These are phyloP conservation scores for Drosophila tripunctata DNA, from an alignment of 2,888 invertebrate species.

Conservation along the genomic window DNA sequence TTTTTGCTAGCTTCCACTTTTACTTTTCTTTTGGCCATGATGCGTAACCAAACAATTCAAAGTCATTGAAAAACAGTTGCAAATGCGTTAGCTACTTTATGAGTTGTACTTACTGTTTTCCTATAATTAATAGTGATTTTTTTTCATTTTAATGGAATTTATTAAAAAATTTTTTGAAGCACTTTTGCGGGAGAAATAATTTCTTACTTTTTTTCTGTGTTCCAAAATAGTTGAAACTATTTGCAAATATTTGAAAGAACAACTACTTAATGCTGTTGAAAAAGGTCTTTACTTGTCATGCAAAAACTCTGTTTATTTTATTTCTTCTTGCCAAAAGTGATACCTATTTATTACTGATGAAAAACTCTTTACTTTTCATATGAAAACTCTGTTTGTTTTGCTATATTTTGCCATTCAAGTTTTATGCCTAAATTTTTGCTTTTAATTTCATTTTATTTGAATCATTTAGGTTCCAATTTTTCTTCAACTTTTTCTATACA, in stretches of 20 bases:
- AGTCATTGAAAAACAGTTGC: constrained; percentile 5
- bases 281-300: too few species aligned
- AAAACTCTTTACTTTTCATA: too few species aligned
- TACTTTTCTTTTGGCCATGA: constrained; percentile 60
- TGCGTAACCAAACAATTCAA: constrained; percentile 61
- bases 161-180: neutral
- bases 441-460: too few species aligned
- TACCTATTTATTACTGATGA: too few species aligned
- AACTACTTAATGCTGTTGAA: too few species aligned
- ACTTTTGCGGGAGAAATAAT: neutral
- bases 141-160: constrained; percentile 3
- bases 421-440: too few species aligned
- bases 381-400: too few species aligned
- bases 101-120: constrained; percentile 2
- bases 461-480: too few species aligned
- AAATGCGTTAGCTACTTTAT: neutral
- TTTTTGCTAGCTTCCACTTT: constrained; percentile 53
- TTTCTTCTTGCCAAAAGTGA: too few species aligned
- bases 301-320: too few species aligned
- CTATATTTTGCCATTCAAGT: too few species aligned
- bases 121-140: neutral
- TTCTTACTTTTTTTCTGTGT: neutral
- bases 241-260: too few species aligned
- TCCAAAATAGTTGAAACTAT: neutral
- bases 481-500: neutral